Evolutionary conservation across 2,113 vertebrate species (phyloP), one percentile per base, ranked within the genome.

Genomic region (Cranoglanis bouderius): DNA sequence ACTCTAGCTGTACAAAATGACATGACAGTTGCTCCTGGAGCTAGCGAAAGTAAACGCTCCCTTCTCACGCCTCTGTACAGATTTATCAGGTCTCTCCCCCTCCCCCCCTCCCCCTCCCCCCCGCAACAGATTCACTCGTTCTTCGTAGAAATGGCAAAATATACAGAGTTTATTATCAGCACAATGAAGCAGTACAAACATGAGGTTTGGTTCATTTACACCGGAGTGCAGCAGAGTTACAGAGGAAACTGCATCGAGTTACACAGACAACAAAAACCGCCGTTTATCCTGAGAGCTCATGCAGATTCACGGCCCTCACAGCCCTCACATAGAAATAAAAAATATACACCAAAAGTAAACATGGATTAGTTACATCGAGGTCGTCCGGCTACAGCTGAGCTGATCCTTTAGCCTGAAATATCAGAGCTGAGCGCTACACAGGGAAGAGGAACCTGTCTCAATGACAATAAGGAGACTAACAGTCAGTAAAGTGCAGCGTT

Each of bases 131-230:
- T n/a, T 63, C 19, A 65, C 21, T 3, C 38, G 24, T 9, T 29
- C 24, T 63, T 84, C 61, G 24, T 6, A 67, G 3, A 85, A 85
- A 85, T 59, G 32, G 53, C 87, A 91, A 92, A 91, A 92, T 89
- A 91, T 89, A 91, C 75, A 85, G 63, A 63, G 40, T 88, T 92
- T 91, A 91, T 84, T 90, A 77, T 91, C 81, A 91, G 87, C 91
- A 92, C 83, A 90, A 82, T 88, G 88, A 49, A 85, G 91, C 87
- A 90, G 86, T 86, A 91, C 89, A 89, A 89, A 85, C 85, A 84
- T 35, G 53, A 85, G 67, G 80, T 57, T 89, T 19, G 40, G 10
- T 46, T 85, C 40, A 88, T 88, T 70, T 87, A 82, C 86, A 89
- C 67, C 78, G 55, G 32, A 74, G 72, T 40, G 78, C 61, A 82